phyloP scores from a whole-genome alignment of 2,113 vertebrate genomes.

The Hucho hucho region DNA sequence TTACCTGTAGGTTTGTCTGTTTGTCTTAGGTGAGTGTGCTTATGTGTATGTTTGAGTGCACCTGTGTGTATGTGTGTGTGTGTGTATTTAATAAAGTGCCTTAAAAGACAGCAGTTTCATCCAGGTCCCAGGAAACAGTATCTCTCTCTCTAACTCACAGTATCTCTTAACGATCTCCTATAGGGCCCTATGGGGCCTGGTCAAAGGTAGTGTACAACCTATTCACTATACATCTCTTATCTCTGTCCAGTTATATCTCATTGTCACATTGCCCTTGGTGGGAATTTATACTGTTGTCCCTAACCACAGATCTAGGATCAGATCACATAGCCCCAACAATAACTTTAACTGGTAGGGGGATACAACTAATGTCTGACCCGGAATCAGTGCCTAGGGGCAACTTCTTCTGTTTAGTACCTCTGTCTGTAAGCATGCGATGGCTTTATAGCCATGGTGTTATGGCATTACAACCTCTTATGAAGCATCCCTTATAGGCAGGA shows the following conservation, averaged over 20 bases:
- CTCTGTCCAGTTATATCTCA: no score
- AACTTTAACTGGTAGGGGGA: not conserved
- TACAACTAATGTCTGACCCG: not conserved
- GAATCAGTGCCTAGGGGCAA: no score
- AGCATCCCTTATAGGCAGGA: not conserved
- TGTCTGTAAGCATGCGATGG: not conserved
- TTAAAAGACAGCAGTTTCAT: constrained; percentile 28
- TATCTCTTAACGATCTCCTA: not conserved
- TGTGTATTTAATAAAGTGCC: constrained; percentile 47
- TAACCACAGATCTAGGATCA: no score
- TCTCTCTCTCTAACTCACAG: not conserved
- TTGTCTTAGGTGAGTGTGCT: not conserved
- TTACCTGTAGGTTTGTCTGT: not conserved
- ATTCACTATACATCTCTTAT: no score
- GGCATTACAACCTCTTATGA: not conserved
- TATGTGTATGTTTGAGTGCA: not conserved
- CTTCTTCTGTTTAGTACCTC: not conserved
- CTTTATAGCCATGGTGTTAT: not conserved
- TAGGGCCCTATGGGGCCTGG: no score
- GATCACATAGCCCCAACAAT: no score
- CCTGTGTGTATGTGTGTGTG: not conserved
- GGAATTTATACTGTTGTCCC: no score
- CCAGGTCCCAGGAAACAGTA: constrained; percentile 22
- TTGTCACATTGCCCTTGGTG: no score
- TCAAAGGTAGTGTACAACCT: no score